phyloP scores from a whole-genome alignment of 2,113 vertebrate genomes.

The Nipponia nippon region DNA sequence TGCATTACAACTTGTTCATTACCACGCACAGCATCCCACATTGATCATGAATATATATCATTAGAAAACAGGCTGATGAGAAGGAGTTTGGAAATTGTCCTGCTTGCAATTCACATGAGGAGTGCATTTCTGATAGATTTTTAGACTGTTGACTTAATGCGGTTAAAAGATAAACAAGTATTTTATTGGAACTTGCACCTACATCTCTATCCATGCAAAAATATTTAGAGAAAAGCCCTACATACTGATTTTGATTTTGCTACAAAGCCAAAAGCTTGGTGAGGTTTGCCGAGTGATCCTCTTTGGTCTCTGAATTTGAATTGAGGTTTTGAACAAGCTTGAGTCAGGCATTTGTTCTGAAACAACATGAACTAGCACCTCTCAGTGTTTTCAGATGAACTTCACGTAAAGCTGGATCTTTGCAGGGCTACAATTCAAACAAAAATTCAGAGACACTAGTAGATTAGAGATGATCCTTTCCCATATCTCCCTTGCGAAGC shows the following conservation, averaged over 20 bases:
- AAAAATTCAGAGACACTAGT: background rate
- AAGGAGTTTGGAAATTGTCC: slow-evolving; percentile 15
- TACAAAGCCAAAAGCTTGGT: background rate
- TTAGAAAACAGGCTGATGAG: slow-evolving; percentile 29
- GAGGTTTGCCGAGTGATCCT: background rate
- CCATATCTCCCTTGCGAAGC: background rate
- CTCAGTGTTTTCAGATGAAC: background rate
- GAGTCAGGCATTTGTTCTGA: background rate
- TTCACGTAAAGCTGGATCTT: background rate
- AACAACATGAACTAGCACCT: background rate
- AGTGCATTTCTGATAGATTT: background rate
- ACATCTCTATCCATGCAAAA: background rate
- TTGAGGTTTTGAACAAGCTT: background rate
- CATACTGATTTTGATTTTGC: background rate
- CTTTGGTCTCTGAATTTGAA: background rate
- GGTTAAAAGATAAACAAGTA: background rate
- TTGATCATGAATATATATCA: slow-evolving; percentile 61
- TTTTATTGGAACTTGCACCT: background rate
- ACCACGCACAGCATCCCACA: slow-evolving; percentile 52
- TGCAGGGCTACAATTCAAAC: background rate
- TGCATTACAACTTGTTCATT: slow-evolving; percentile 60
- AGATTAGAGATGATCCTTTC: background rate
- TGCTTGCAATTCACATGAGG: background rate
- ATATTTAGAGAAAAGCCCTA: background rate
- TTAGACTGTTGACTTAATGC: background rate